Base-by-base conservation (phyloP, 2,888 invertebrate genomes). In the Penaeus monodon region DNA sequence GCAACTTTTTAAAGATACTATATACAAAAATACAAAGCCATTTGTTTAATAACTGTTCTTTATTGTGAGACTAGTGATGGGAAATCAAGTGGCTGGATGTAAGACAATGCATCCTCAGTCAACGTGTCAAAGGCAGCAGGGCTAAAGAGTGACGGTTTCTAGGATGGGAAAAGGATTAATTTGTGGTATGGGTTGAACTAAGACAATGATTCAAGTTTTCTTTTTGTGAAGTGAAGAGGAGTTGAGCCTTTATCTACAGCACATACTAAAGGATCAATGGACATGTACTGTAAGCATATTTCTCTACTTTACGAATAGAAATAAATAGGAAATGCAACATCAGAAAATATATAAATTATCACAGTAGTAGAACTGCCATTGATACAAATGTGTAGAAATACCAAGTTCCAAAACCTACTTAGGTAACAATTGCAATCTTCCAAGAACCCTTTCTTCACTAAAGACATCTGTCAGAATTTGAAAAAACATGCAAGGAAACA, bases 1-100 rank as follows among this genome's bases (percentile, higher is more conserved):
- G 85, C 80, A 85, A 85, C 74, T 85, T 80, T 57, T 73, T 70
- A 80, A 85, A 70, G 24, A 57, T 68, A 77, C 77, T 85, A 85
- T 85, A 68, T 85, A 73, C 79, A 85, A 85, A 85, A 85, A 85
- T 85, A 85, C 80, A 73, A 85, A 79, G 73, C 85, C 80, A 85
- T 80, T 85, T 85, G 74, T 77, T 79, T 66, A 63, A 84, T 73
- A 82, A 82, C 82, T n/a, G 57, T 78, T 78, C 78, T 73, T 64
- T 73, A 79, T 66, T 74, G 78, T 79, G 33, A 80, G 85, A 85
- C 85, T 80, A 85, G 85, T 74, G 73, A 82, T n/a, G 49, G 49
- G 77, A 77, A 57, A 73, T 29, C 29, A 63, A 82, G 81, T 82
- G 64, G 82, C 82, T 82, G 81, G 73, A 82, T 82, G 82, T 74